Evolutionary conservation across 1,140 invertebrate genomes (phyloP).

Genomic region (Carposina sasakii): DNA sequence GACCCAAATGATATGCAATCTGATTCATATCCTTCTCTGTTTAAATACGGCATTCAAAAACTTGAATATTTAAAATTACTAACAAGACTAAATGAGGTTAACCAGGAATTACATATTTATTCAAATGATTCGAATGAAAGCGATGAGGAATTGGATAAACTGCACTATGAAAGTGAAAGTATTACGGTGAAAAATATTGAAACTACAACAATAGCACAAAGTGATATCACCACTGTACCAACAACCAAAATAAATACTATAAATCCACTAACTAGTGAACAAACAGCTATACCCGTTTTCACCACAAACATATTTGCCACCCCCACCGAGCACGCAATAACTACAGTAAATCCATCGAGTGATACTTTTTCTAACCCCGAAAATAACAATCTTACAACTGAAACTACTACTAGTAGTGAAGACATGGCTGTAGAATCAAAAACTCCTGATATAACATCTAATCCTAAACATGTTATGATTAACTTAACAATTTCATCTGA

Average conservation of each 20-base stretch:
- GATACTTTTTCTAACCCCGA: slow-evolving; percentile 41
- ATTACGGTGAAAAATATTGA: slow-evolving; percentile 9
- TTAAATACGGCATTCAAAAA: slow-evolving; percentile 57
- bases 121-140: slow-evolving; percentile 39
- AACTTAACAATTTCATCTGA: slow-evolving; percentile 83
- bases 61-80: slow-evolving; percentile 55
- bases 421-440: slow-evolving; percentile 44
- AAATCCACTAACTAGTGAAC: slow-evolving; percentile 15
- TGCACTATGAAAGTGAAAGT: slow-evolving; percentile 44
- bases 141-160: slow-evolving; percentile 38
- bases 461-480: slow-evolving; percentile 77
- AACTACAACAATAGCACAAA: slow-evolving; percentile 17
- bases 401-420: slow-evolving; percentile 25
- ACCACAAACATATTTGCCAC: slow-evolving; percentile 17
- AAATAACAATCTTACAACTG: slow-evolving; percentile 11
- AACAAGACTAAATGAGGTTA: slow-evolving; percentile 47
- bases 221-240: neutral
- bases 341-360: slow-evolving; percentile 34
- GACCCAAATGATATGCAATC: slow-evolving; percentile 61
- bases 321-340: slow-evolving; percentile 36
- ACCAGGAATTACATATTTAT: slow-evolving; percentile 52
- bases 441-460: slow-evolving; percentile 40
- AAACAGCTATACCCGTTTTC: slow-evolving; percentile 18
- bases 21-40: slow-evolving; percentile 61
- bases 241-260: no score